These are phyloP conservation scores for Setophaga petechia DNA, from an alignment of 2,113 vertebrate genomes.

Conservation along the genomic window DNA sequence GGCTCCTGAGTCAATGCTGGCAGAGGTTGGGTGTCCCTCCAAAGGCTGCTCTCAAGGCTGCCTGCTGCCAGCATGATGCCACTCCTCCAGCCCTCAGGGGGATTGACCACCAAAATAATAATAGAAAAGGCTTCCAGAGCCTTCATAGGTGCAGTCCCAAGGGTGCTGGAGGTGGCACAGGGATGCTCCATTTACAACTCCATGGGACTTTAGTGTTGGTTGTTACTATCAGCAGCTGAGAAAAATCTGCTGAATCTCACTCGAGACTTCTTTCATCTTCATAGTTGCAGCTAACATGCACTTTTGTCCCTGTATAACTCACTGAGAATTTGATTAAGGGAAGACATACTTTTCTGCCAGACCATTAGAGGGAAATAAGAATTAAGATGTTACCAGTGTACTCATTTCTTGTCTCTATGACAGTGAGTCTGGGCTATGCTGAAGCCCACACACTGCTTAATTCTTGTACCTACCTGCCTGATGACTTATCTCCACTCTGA, in stretches of 20 bases:
- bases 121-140: not conserved
- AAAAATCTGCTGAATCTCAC: not conserved
- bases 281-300: not conserved
- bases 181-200: not conserved
- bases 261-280: not conserved
- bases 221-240: not conserved
- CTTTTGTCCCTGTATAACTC: not conserved
- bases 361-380: not conserved
- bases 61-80: accelerated
- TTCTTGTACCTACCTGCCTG: not conserved
- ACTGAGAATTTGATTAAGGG: not conserved
- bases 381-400: not conserved
- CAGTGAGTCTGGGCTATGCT: not conserved
- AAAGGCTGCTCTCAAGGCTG: not conserved
- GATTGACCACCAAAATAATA: not conserved
- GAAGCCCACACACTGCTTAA: not conserved
- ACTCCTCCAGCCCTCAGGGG: not conserved
- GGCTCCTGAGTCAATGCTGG: not conserved
- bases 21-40: not conserved
- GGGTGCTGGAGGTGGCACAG: not conserved
- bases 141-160: not conserved
- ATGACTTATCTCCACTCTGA: not conserved
- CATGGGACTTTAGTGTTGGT: not conserved
- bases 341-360: not conserved
- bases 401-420: not conserved